Conservation (phyloP, 2,888 invertebrate species). For the Euzetes globulus region DNA sequence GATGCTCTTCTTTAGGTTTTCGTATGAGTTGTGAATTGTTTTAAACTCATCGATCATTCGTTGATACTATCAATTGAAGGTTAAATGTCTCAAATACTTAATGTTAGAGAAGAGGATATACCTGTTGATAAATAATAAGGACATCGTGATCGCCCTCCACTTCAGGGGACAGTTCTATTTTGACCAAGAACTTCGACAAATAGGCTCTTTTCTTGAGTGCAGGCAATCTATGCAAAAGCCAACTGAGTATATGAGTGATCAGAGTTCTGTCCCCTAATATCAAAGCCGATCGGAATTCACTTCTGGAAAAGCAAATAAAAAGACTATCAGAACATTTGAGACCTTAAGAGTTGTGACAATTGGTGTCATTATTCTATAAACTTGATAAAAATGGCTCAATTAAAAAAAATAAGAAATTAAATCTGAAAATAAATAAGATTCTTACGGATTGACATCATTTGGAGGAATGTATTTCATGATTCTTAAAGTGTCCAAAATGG, state of each 20-base stretch:
- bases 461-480: conserved; percentile 71
- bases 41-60: conserved; percentile 72
- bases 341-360: too few relatives aligned
- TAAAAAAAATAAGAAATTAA: too few relatives aligned
- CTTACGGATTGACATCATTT: conserved; percentile 50
- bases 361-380: too few relatives aligned
- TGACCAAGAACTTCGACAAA: conserved; percentile 59
- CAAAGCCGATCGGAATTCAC: conserved; percentile 57
- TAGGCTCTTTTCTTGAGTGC: conserved; percentile 74
- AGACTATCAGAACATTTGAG: too few relatives aligned
- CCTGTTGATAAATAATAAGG: conserved; percentile 60
- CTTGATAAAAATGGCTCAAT: too few relatives aligned
- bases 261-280: conserved; percentile 65
- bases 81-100: not conserved
- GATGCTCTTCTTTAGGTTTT: conserved; percentile 56
- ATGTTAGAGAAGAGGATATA: conserved; percentile 39
- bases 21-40: conserved; percentile 63
- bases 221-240: conserved; percentile 66
- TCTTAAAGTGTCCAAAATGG: conserved; percentile 61
- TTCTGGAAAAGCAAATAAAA: conserved; percentile 47
- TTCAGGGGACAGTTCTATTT: conserved; percentile 66
- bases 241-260: conserved; percentile 68
- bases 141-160: conserved; percentile 66
- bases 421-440: conserved; percentile 38
- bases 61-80: conserved; percentile 54